phyloP scores from a whole-genome alignment of 2,797 vertebrate species.

The Chelidonichthys spinosus region DNA sequence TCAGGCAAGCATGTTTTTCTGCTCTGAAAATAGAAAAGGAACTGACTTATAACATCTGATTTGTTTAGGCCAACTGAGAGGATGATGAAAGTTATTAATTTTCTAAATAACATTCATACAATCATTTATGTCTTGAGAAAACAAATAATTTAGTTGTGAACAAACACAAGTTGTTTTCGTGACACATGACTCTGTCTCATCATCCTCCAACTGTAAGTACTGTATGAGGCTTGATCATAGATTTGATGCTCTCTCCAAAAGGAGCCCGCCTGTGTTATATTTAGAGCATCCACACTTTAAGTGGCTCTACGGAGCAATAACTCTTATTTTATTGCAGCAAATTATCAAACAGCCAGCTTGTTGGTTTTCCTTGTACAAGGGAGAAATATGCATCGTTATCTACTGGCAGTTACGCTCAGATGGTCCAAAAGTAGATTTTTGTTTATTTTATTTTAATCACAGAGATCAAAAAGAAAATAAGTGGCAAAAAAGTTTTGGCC shows the following conservation, averaged over 20 bases:
- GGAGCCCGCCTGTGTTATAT: constrained; percentile 59
- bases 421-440: constrained; percentile 31
- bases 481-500: background rate
- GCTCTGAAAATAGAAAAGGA: background rate
- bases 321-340: constrained; percentile 64
- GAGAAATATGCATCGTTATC: constrained; percentile 42
- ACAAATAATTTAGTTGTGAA: background rate
- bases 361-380: constrained; percentile 50
- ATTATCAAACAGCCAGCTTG: constrained; percentile 57
- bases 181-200: background rate
- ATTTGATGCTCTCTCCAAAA: constrained; percentile 54
- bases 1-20: background rate
- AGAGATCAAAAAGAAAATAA: constrained; percentile 13
- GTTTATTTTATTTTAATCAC: constrained; percentile 27
- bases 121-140: background rate
- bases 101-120: background rate
- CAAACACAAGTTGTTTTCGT: constrained; percentile 1
- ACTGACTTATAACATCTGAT: background rate
- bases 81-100: background rate
- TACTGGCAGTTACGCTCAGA: background rate
- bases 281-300: constrained; percentile 56
- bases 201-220: background rate
- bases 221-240: constrained; percentile 23
- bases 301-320: constrained; percentile 67
- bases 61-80: background rate